Percentiles rank a stretch among this genome's conserved stretches.
phyloP scores from a whole-genome alignment of 2,888 invertebrate genomes.

The Bursaphelenchus okinawaensis region DNA sequence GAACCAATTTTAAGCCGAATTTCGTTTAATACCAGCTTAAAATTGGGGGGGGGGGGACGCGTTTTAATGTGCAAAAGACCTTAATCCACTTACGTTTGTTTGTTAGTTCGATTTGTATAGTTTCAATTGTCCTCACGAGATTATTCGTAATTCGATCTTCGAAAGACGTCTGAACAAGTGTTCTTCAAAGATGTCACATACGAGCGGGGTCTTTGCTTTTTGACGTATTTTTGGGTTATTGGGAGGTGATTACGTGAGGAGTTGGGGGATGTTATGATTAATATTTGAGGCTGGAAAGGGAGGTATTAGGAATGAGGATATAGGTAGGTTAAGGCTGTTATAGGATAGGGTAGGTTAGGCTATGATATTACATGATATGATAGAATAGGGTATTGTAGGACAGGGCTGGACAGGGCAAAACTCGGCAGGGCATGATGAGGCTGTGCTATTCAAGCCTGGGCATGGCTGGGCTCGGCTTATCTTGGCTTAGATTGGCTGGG shows the following conservation, averaged over 20 bases:
- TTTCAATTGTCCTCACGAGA: background rate
- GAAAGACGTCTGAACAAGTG: background rate
- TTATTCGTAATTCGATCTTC: background rate
- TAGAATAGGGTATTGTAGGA: too few species aligned
- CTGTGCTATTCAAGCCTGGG: too few species aligned
- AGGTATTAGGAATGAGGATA: too few species aligned
- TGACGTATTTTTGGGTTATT: background rate
- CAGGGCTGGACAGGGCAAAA: too few species aligned
- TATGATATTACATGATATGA: too few species aligned
- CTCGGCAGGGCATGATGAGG: too few species aligned
- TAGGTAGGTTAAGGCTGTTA: too few species aligned
- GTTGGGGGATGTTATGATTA: background rate
- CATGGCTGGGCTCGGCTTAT: too few species aligned
- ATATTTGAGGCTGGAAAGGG: background rate
- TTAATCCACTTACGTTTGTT: background rate
- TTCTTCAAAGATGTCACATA: background rate
- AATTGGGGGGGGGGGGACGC: too few species aligned
- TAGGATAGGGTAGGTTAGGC: too few species aligned
- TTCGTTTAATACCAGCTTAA: background rate
- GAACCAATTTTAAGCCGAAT: background rate
- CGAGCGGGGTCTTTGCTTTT: background rate
- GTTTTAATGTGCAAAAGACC: too few species aligned
- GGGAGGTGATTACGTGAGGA: background rate
- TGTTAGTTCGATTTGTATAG: background rate
- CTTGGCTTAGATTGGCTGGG: too few species aligned